Conservation (phyloP, 2,797 vertebrate species). For the Acipenser transmontanus region DNA sequence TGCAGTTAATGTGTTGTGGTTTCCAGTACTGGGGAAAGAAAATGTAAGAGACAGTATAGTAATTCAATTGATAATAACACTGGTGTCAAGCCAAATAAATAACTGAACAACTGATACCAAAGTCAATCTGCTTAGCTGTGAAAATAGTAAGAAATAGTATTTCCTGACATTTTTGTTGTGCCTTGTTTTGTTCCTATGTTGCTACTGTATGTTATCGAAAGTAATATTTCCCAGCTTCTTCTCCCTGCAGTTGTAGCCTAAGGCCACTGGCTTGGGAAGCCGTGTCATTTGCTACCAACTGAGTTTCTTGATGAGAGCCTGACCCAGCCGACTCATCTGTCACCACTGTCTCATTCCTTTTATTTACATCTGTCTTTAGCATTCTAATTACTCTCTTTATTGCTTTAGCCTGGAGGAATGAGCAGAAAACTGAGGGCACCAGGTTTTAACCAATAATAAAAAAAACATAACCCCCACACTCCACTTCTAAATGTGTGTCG, state of each 20-base stretch:
- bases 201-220: slow-evolving; percentile 45
- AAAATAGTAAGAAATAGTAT: no score
- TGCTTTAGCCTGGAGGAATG: slow-evolving; percentile 96
- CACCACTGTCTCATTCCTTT: slow-evolving; percentile 91
- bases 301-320: slow-evolving; percentile 81
- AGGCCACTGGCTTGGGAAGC: slow-evolving; percentile 67
- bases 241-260: slow-evolving; percentile 65
- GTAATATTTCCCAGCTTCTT: slow-evolving; percentile 68
- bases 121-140: no score
- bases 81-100: no score
- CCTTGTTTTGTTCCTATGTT: slow-evolving; percentile 44
- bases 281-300: slow-evolving; percentile 84
- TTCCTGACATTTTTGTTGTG: no score
- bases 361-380: slow-evolving; percentile 99
- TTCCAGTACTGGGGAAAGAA: no score
- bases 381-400: slow-evolving; percentile 99
- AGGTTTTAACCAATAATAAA: slow-evolving; percentile 78
- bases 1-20: no score
- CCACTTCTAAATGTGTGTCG: slow-evolving; percentile 25
- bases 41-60: no score
- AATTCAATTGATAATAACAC: no score
- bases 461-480: slow-evolving; percentile 53
- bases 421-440: slow-evolving; percentile 73
- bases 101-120: no score
- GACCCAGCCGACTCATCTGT: slow-evolving; percentile 87